These are phyloP conservation scores for Eueremaeus valkanovi DNA, from an alignment of 2,888 invertebrate species.

Conservation along the genomic window DNA sequence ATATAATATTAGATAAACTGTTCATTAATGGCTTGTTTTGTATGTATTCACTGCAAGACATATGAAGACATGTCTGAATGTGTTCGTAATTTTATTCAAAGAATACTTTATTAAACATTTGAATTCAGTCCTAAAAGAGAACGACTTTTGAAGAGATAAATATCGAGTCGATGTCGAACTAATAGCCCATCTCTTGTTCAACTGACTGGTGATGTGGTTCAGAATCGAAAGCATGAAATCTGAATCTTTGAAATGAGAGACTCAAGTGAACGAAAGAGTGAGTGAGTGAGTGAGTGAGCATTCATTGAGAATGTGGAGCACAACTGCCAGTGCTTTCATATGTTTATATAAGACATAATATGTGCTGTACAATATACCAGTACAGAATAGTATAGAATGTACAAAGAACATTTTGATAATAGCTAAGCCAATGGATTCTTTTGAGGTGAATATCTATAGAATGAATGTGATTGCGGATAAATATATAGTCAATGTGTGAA, in stretches of 20 bases:
- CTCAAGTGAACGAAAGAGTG: background rate
- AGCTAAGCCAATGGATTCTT: background rate
- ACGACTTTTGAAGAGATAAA: no score
- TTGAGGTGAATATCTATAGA: slow-evolving; percentile 7
- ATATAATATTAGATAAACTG: background rate
- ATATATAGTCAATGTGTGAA: background rate
- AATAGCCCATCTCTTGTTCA: background rate
- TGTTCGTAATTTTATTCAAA: no score
- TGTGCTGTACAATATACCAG: no score
- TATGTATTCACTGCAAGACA: background rate
- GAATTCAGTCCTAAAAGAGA: no score
- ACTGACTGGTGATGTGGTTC: background rate
- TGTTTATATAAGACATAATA: slow-evolving; percentile 1
- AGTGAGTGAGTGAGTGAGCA: background rate
- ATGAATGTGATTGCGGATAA: slow-evolving; percentile 1
- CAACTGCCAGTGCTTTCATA: background rate
- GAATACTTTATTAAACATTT: no score
- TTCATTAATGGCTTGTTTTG: background rate
- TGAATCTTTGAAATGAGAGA: background rate
- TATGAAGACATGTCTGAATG: no score
- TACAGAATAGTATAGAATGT: no score
- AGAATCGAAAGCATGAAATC: background rate
- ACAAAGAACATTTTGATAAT: slow-evolving; percentile 14
- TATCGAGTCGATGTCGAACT: no score
- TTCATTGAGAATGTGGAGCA: background rate